Percentiles rank a stretch among this genome's conserved stretches.
phyloP scores from a whole-genome alignment of 2,113 vertebrate species.

The Carettochelys insculpta region DNA sequence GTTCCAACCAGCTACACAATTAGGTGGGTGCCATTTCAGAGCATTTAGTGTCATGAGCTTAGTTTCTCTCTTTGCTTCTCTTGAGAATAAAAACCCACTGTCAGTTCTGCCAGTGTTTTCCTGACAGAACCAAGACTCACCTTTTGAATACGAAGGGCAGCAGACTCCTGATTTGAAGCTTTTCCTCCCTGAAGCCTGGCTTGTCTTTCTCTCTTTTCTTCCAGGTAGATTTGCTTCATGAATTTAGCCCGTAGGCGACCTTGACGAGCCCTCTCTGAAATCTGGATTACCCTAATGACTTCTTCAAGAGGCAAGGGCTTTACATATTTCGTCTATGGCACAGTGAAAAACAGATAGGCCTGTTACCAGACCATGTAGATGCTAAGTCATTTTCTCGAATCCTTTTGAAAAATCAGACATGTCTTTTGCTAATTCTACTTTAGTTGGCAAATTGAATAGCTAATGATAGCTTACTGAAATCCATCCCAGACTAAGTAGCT shows the following conservation, averaged over 20 bases:
- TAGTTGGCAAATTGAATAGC: background rate
- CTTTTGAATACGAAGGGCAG: constrained; percentile 83
- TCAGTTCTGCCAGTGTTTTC: background rate
- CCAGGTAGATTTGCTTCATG: constrained; percentile 78
- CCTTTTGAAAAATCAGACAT: background rate
- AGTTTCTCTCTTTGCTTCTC: background rate
- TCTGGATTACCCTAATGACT: constrained; percentile 75
- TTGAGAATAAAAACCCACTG: background rate
- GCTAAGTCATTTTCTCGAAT: background rate
- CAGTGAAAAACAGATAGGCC: background rate
- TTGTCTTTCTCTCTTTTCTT: constrained; percentile 67
- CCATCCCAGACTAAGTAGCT: background rate
- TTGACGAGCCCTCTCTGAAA: constrained; percentile 84
- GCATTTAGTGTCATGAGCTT: background rate
- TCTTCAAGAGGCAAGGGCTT: constrained; percentile 69
- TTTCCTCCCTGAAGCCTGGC: background rate
- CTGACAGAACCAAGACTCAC: constrained; percentile 43
- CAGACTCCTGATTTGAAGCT: constrained; percentile 2
- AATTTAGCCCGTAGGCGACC: constrained; percentile 78
- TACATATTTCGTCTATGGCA: constrained; percentile 28
- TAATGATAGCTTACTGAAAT: background rate
- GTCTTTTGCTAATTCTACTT: background rate
- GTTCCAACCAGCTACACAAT: background rate
- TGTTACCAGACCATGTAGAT: background rate
- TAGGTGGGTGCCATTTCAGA: background rate